Percentiles rank a stretch among this genome's conserved stretches.
These are phyloP conservation scores for Diachrysia chrysitis DNA, from an alignment of 2,888 invertebrate species.

Conservation along the genomic window DNA sequence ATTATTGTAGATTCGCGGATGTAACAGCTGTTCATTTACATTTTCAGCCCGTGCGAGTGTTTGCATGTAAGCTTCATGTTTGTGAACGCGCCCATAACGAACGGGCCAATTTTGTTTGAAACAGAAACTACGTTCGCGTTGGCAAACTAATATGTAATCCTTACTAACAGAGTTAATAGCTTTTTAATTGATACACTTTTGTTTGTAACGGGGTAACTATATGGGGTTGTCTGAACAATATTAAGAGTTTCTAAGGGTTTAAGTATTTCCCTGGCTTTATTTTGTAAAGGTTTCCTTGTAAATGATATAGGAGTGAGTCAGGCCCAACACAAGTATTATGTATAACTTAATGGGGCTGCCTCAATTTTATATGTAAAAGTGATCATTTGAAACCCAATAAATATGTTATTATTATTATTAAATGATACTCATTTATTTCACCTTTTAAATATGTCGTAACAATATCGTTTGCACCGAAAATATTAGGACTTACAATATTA, in stretches of 20 bases:
- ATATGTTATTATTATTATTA: too few relatives aligned
- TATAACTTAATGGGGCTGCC: too few relatives aligned
- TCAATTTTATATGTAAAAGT: too few relatives aligned
- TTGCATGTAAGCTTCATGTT: not conserved
- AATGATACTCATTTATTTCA: too few relatives aligned
- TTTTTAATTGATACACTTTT: slow-evolving; percentile 1
- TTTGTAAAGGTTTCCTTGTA: too few relatives aligned
- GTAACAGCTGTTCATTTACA: slow-evolving; percentile 1
- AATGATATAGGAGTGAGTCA: too few relatives aligned
- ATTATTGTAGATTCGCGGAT: not conserved
- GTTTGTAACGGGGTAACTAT: not conserved
- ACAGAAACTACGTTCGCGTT: not conserved
- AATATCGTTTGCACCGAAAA: not conserved
- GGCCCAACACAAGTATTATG: too few relatives aligned
- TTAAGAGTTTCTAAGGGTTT: too few relatives aligned
- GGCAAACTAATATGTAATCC: too few relatives aligned
- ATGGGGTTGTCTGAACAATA: not conserved
- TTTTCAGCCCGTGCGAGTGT: not conserved
- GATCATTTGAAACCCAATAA: too few relatives aligned
- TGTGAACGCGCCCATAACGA: not conserved
- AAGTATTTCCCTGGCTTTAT: too few relatives aligned
- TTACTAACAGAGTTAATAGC: not conserved
- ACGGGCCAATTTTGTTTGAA: not conserved
- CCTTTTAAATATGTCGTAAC: too few relatives aligned
- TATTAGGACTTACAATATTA: not conserved